Evolutionary conservation across 2,888 invertebrate species (phyloP).

Genomic region (Phalangium opilio): DNA sequence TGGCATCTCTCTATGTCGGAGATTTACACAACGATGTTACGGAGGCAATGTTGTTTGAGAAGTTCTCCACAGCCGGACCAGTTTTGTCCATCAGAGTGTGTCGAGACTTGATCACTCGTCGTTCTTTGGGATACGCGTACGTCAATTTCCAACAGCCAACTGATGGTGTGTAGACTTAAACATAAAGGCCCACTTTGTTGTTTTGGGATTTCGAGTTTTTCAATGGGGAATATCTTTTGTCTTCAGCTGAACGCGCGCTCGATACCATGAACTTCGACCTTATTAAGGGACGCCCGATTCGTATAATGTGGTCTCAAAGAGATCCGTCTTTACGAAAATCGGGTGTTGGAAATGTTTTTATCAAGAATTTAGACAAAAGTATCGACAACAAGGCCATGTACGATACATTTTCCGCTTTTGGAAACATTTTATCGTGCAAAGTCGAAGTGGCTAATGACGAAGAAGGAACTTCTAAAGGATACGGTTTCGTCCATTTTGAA

Average conservation of each 20-base stretch:
- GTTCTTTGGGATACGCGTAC: slow-evolving; percentile 98
- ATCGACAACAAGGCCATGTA: slow-evolving; percentile 99
- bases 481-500: slow-evolving; percentile 98
- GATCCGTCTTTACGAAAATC: slow-evolving; percentile 96
- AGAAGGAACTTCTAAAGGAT: slow-evolving; percentile 83
- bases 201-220: too few relatives aligned
- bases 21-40: slow-evolving; percentile 97
- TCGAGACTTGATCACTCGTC: slow-evolving; percentile 90
- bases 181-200: too few relatives aligned
- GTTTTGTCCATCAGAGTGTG: slow-evolving; percentile 98
- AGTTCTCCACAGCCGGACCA: slow-evolving; percentile 96
- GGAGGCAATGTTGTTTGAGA: slow-evolving; percentile 97
- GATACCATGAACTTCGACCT: slow-evolving; percentile 99
- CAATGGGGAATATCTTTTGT: too few relatives aligned
- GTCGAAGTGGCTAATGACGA: slow-evolving; percentile 69
- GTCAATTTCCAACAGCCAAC: slow-evolving; percentile 99
- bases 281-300: slow-evolving; percentile 89
- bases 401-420: slow-evolving; percentile 97
- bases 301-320: slow-evolving; percentile 99
- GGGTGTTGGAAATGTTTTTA: slow-evolving; percentile 98
- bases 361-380: slow-evolving; percentile 93
- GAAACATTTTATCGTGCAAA: slow-evolving; percentile 92
- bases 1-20: slow-evolving; percentile 98
- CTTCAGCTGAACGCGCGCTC: slow-evolving; percentile 89
- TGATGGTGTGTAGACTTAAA: slow-evolving; percentile 61